Base-by-base conservation (phyloP, 2,797 vertebrate genomes). In the Lerista edwardsae region DNA sequence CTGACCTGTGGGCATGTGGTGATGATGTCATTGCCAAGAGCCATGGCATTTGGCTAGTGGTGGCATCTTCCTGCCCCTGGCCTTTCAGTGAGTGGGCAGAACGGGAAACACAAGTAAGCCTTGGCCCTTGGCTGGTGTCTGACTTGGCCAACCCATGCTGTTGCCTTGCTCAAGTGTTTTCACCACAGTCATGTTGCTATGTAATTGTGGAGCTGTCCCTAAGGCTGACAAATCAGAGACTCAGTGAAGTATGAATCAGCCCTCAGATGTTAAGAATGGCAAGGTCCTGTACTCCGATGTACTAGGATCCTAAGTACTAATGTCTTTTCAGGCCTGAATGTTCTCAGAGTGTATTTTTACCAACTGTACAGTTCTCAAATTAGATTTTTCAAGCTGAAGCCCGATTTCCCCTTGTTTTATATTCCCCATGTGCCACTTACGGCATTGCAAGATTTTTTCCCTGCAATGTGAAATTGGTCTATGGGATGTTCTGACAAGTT, bases 401-500 rank as follows among this genome's bases (percentile, higher is more conserved):
- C 23, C 55, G 55, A 82, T 36, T 75, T 62, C 61, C 77, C 27
- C 86, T 89, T 78, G 82, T 75, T 65, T 80, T 91, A 94, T 82
- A 94, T 85, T 90, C 83, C 75, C 47, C 83, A 90, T 93, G 23
- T 88, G 89, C 86, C 82, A 51, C 88, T 9, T 27, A 79, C 75
- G 95, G 92, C 90, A 91, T 67, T 89, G 71, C 72, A 84, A 69
- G 68, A 88, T 90, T 84, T 88, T 94, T 94, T 91, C 88, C 89
- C 90, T 95, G 91, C 94, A 88, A 91, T 92, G 90, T 88, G 67
- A 95, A 94, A 90, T 93, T 93, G 84, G 95, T 88, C 94, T 94
- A 91, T 93, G 95, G 94, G 93, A 93, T 93, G 96, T 91, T 95
- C 90, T 93, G 96, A 96, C 91, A 96, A 94, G 96, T 95, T 95